Percentiles rank a stretch among this genome's conserved stretches.
phyloP scores from a whole-genome alignment of 1,140 invertebrate genomes.

The Tribolium madens region DNA sequence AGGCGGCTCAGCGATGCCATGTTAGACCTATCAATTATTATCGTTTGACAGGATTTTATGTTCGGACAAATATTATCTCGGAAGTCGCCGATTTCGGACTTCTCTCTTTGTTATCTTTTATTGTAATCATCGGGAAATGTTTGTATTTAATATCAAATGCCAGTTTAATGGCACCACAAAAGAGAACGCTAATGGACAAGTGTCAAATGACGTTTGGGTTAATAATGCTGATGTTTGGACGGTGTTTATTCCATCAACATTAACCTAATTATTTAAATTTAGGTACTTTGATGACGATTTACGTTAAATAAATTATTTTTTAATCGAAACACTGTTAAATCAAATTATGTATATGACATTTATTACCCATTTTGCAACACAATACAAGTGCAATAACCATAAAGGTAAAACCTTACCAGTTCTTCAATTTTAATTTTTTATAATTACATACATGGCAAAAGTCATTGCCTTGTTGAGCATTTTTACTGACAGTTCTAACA shows the following conservation, averaged over 20 bases:
- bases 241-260: not conserved
- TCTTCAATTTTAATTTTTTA: not conserved
- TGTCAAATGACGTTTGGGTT: not conserved
- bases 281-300: not conserved
- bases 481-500: not conserved
- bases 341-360: not conserved
- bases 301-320: not conserved
- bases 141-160: conserved; percentile 20
- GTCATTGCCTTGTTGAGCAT: not conserved
- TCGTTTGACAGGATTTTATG: conserved; percentile 3
- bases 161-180: conserved; percentile 15
- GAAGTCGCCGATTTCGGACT: conserved; percentile 4
- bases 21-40: conserved; percentile 28
- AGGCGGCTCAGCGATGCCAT: not conserved
- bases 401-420: not conserved
- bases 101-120: conserved; percentile 14
- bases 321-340: not conserved
- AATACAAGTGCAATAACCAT: not conserved
- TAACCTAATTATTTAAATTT: not conserved
- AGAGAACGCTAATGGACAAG: not conserved
- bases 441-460: not conserved
- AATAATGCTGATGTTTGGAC: not conserved
- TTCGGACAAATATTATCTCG: conserved; percentile 9
- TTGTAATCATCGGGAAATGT: conserved; percentile 13
- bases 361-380: not conserved